Evolutionary conservation across 2,797 vertebrate species (phyloP).

Genomic region (Rhinophrynus dorsalis): DNA sequence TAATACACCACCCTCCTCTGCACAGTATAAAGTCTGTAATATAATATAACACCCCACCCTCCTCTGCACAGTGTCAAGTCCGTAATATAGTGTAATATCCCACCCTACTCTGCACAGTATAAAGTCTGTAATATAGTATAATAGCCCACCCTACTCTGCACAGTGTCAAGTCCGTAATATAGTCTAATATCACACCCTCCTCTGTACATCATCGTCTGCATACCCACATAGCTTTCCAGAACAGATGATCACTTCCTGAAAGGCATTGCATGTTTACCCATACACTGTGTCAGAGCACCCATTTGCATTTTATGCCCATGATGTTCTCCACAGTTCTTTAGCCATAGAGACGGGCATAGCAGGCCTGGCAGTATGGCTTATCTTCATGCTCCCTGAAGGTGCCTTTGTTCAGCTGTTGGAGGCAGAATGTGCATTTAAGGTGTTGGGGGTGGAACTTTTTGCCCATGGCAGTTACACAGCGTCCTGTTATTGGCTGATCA

Average conservation of each 20-base stretch:
- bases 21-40: no score
- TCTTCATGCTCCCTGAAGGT: conserved; percentile 91
- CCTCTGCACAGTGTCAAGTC: no score
- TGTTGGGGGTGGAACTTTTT: conserved; percentile 91
- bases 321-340: conserved; percentile 51
- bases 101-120: no score
- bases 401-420: conserved; percentile 87
- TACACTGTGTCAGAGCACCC: background rate
- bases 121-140: no score
- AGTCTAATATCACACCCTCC: no score
- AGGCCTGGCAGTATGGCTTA: conserved; percentile 92
- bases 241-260: no score
- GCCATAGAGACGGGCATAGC: conserved; percentile 88
- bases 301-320: background rate
- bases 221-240: background rate
- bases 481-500: conserved; percentile 87
- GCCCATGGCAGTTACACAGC: conserved; percentile 89
- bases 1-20: no score
- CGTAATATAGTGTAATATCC: no score
- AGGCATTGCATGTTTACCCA: background rate
- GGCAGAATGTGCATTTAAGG: conserved; percentile 90
- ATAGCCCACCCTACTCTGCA: background rate
- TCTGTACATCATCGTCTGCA: background rate
- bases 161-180: no score
- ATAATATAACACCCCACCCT: no score